A percentile compares a stretch with the other conserved stretches of the same genome.
Conservation (phyloP, 2,888 invertebrate genomes). For the Pseudococcus viburni region DNA sequence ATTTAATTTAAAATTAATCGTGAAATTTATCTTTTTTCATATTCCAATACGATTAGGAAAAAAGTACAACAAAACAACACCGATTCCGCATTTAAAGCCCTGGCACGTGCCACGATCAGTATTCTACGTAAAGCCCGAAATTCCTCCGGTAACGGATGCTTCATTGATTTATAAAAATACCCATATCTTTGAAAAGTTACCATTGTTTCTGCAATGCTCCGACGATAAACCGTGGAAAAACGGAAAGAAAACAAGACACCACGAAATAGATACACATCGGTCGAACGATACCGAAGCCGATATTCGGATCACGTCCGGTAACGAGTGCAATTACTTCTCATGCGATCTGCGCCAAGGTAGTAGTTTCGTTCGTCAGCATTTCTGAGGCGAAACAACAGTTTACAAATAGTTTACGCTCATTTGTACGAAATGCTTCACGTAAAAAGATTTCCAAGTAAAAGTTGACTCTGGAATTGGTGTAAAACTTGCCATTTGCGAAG, state of each 20-base stretch:
- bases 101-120: neutral
- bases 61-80: neutral
- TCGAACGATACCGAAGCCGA: neutral
- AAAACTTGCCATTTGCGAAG: neutral
- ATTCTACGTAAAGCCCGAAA: neutral
- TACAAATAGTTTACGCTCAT: slow-evolving; percentile 52
- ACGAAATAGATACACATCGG: neutral
- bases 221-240: neutral
- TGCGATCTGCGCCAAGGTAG: slow-evolving; percentile 19
- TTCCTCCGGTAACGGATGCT: neutral
- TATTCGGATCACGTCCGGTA: slow-evolving; percentile 22
- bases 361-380: slow-evolving; percentile 17
- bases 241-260: neutral
- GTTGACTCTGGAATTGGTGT: slow-evolving; percentile 1
- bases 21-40: neutral
- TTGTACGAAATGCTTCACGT: slow-evolving; percentile 24
- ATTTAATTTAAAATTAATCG: no score
- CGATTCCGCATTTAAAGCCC: neutral
- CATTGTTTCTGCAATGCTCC: neutral
- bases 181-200: neutral
- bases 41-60: neutral
- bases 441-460: slow-evolving; percentile 38
- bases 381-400: slow-evolving; percentile 51
- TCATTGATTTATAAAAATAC: neutral
- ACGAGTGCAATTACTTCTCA: slow-evolving; percentile 34